Evolutionary conservation across 2,797 vertebrate genomes (phyloP), one percentile per base, ranked within the genome.

Genomic region (Rhabdomys pumilio): DNA sequence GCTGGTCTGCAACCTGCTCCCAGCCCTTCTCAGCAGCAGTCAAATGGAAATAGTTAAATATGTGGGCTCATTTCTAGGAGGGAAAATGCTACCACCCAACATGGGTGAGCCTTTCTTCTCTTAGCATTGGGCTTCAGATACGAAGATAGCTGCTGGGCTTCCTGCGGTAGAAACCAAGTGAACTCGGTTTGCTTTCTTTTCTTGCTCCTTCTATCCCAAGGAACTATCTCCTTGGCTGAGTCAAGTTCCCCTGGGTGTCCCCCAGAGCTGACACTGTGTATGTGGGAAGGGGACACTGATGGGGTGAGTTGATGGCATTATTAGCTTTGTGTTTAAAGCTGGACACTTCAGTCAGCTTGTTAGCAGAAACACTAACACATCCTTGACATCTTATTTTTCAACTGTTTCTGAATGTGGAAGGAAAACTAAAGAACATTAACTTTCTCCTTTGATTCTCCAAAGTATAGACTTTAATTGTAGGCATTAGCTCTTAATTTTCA

Each of bases 101-200:
- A 22, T 12, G 38, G 19, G 38, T 0, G 17, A 2, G 3, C 22
- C 22, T 29, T 34, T 53, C 31, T 38, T 20, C 19, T 50, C 76
- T 53, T 24, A 59, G 61, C 1, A 1, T 7, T 19, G 0, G 6
- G 9, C 50, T 26, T 57, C 89, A 0, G 3, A 0, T 6, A 22
- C 53, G 44, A 57, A 41, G 34, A 22, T 20, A 7, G 17, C 90
- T 29, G 6, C 65, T 38, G n/a, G 41, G 67, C 1, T 55, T 6
- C 26, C 0, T 8, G 65, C 8, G 29, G 11, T 0, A 38, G 22
- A 44, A 19, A 17, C 82, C 6, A 29, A 17, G 47, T 41, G 53
- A 31, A 34, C 38, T 13, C 24, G 0, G 44, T 29, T 26, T 1
- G 4, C 34, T 50, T n/a, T 76, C 59, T 57, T 44, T 19, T 29